These are phyloP conservation scores for Cantharis nigra DNA, from an alignment of 2,888 invertebrate species.

Conservation along the genomic window DNA sequence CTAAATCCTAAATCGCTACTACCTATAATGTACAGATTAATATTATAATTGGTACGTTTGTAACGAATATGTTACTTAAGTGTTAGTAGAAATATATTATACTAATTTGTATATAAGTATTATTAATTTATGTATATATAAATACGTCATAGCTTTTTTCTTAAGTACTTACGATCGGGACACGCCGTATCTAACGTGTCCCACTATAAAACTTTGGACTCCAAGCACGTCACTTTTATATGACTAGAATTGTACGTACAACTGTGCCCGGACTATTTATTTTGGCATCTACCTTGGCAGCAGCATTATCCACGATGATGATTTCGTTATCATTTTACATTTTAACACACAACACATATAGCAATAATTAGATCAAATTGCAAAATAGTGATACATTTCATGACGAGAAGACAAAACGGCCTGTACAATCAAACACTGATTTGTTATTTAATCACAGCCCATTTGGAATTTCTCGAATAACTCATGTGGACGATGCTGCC, in stretches of 20 bases:
- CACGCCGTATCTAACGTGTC: conserved; percentile 24
- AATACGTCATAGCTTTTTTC: conserved; percentile 51
- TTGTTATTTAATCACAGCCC: conserved; percentile 76
- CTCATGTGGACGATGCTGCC: conserved; percentile 44
- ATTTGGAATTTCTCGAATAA: conserved; percentile 71
- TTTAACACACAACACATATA: conserved; percentile 46
- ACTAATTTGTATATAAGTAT: conserved; percentile 48
- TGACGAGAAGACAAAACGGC: conserved; percentile 67
- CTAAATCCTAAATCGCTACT: conserved; percentile 33
- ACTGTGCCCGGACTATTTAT: conserved; percentile 45
- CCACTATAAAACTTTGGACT: conserved; percentile 31
- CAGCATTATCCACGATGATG: conserved; percentile 31
- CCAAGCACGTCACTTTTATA: conserved; percentile 37
- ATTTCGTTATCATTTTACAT: conserved; percentile 35
- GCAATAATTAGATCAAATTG: conserved; percentile 50
- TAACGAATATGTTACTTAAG: conserved; percentile 56
- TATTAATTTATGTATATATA: conserved; percentile 48
- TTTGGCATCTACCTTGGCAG: conserved; percentile 35
- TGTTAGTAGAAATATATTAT: conserved; percentile 54
- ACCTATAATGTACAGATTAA: conserved; percentile 56
- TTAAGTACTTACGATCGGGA: conserved; percentile 30
- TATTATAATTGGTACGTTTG: conserved; percentile 69
- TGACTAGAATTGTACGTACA: conserved; percentile 51
- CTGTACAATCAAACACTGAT: conserved; percentile 73
- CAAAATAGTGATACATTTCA: conserved; percentile 54